Evolutionary conservation across 2,797 vertebrate species (phyloP), one percentile per base, ranked within the genome.

Genomic region (Mycteria americana): DNA sequence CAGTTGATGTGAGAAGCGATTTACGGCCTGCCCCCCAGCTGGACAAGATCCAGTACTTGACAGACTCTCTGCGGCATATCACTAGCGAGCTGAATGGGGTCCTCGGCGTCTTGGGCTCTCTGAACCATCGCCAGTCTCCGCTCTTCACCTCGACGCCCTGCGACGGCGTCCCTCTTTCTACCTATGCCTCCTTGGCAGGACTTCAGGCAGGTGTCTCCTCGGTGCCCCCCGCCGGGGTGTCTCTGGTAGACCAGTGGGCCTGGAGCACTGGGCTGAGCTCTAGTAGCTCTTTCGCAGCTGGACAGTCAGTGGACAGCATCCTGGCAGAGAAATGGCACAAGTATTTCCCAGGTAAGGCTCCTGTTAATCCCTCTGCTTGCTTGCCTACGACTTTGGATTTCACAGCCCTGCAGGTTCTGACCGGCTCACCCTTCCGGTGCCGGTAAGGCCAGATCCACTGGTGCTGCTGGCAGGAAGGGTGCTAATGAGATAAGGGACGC

Each of bases 31-130:
- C 5, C 37, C 95, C 96, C 0, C 98, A 98, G 37, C 98, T 97
- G 5, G 98, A 97, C 88, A 99, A 98, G 97, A 98, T 99, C 94
- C 98, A 98, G 92, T 97, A 98, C 93, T 59, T 99, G 90, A 98
- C 98, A 0, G 98, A 98, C 59, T 99, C 99, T 1, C 97, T 99
- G 88, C 99, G 98, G 97, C 98, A 96, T 30, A 98, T 99, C 97
- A 99, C 98, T 25, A 92, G 97, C 2, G 99, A 99, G 95, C 98
- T 99, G 28, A 98, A 98, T 25, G 92, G 96, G 0, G 99, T 99
- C 28, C 98, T 99, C 3, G 69, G 96, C 11, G 72, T 98, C 3
- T 78, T 99, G 96, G 98, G 98, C 48, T 98, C 98, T 13, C 97
- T 99, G 56, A 96, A 92, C 31, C 87, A 88, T 8, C 97, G 93